Conservation (phyloP, 2,113 vertebrate genomes). For the Eidolon helvum region DNA sequence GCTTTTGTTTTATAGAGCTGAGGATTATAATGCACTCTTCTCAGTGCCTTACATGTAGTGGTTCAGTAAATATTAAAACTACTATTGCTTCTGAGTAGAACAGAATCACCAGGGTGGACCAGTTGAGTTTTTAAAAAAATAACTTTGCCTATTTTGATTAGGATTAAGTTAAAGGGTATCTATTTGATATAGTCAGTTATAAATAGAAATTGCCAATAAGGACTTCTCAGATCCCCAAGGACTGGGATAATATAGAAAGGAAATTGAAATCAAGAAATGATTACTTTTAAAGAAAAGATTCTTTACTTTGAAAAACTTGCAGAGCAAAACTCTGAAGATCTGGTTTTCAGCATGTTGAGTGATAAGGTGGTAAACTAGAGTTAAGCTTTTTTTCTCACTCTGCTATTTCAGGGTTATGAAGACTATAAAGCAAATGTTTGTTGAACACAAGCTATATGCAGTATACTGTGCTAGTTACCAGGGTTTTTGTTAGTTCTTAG, state of each 20-base stretch:
- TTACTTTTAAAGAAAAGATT: constrained; percentile 34
- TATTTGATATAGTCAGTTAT: not conserved
- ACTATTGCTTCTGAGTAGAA: not conserved
- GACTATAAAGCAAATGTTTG: constrained; percentile 17
- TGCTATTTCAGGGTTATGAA: not conserved
- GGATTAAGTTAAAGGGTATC: not conserved
- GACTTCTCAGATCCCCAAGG: not conserved
- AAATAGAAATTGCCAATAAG: constrained; percentile 34
- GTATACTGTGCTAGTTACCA: constrained; percentile 2
- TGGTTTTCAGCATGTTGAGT: not conserved
- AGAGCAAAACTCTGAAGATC: not conserved
- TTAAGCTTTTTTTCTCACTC: constrained; percentile 30
- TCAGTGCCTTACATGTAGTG: not conserved
- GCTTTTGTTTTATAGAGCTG: not conserved
- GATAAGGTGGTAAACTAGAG: not conserved
- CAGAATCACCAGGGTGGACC: not conserved
- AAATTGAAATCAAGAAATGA: constrained; percentile 43
- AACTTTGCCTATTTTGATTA: constrained; percentile 20
- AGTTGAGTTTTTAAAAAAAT: not conserved
- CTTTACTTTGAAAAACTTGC: not conserved
- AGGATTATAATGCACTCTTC: not conserved
- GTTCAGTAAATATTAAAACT: not conserved
- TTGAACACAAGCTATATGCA: not conserved
- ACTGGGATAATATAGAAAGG: constrained; percentile 28
- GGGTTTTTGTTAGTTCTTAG: constrained; percentile 39